Evolutionary conservation across 2,888 invertebrate species (phyloP), one percentile per base, ranked within the genome.

Genomic region (Autographa gamma): DNA sequence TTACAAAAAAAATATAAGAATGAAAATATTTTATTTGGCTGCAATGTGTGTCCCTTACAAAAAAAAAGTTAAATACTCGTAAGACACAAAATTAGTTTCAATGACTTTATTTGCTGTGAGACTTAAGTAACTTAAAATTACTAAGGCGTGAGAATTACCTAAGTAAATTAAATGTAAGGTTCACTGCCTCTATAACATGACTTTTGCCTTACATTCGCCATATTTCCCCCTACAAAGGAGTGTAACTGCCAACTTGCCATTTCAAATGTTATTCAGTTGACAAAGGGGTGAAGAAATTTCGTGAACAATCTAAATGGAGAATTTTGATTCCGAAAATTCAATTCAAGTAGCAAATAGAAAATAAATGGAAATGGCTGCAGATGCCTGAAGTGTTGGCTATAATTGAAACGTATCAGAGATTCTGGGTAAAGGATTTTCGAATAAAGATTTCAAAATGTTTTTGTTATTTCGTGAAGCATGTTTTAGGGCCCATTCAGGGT

Each of bases 391-490:
- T 48, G n/a, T 25, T 56, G 4, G 54, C 19, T 56, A 66, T 68
- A 68, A 77, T 76, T 72, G 68, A 79, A 77, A 66, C 31, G 60
- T 67, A 58, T 79, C 31, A 48, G 13, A 68, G 16, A 9, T 25
- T 48, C 56, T 66, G 54, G 25, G 13, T 63, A 66, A 69, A 19
- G 32, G 66, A 74, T 74, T 74, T 52, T 63, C 38, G 31, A 74
- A 62, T 61, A 52, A 72, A 59, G 59, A 61, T 48, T 63, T 19
- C 25, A 58, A 60, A 61, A 48, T 48, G 66, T 16, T n/a, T 66
- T 59, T 65, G 58, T 65, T 65, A 59, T 65, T 66, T 60, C 8
- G 19, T 56, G 54, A 56, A 56, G 19, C 19, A 56, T 56, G 54
- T 56, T 56, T 6, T 19, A 56, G 54, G 18, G 25, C 13, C 25